Percentiles rank a stretch among this genome's conserved stretches.
Evolutionary conservation across 2,888 invertebrate species (phyloP).

Genomic region (Sipha maydis): DNA sequence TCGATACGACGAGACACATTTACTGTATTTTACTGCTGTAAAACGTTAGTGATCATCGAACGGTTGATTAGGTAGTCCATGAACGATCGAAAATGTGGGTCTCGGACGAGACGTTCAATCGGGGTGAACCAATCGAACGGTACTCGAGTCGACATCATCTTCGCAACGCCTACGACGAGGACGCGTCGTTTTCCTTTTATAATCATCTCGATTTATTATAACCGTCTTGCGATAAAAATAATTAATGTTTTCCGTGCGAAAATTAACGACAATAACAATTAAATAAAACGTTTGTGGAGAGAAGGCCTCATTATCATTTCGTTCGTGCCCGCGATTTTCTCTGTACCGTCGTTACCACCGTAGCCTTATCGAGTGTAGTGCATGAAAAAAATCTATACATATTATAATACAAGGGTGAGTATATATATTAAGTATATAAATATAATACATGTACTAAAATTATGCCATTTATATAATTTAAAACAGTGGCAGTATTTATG

Average conservation of each 20-base stretch:
- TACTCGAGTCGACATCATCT: background rate
- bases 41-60: background rate
- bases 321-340: too few relatives aligned
- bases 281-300: background rate
- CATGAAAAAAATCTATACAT: background rate
- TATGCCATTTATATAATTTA: background rate
- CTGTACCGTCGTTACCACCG: too few relatives aligned
- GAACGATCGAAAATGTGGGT: constrained; percentile 55
- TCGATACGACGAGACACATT: background rate
- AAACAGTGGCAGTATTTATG: background rate
- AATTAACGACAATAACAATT: background rate
- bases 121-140: constrained; percentile 42
- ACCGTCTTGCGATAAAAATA: background rate
- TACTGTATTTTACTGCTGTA: background rate
- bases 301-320: too few relatives aligned
- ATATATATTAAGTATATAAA: too few relatives aligned
- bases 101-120: constrained; percentile 58
- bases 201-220: background rate
- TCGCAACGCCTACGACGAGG: constrained; percentile 5
- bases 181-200: background rate
- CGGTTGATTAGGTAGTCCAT: constrained; percentile 47
- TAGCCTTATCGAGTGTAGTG: background rate
- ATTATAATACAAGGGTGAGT: background rate
- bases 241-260: background rate
- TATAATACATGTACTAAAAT: background rate